phyloP scores from a whole-genome alignment of 2,797 vertebrate species.

The Falco peregrinus region DNA sequence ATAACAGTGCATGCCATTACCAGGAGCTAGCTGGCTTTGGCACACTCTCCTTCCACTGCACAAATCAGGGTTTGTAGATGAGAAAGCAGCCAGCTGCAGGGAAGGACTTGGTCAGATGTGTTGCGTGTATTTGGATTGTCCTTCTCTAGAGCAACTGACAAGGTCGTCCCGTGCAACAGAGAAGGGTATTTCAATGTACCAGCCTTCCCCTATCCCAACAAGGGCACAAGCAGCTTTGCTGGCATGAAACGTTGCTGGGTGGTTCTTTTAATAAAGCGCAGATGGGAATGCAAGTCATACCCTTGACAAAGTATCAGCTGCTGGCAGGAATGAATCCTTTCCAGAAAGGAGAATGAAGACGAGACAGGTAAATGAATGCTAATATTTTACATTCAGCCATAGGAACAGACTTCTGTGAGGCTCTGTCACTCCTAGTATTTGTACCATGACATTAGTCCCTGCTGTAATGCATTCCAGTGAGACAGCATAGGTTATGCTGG shows the following conservation, averaged over 20 bases:
- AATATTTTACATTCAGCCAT: neutral
- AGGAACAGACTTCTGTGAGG: neutral
- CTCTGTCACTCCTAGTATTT: neutral
- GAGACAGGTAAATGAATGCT: neutral
- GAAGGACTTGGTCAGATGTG: neutral
- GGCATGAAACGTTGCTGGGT: neutral
- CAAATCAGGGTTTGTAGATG: neutral
- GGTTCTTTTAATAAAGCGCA: neutral
- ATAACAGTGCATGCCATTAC: neutral
- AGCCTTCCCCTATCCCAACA: neutral
- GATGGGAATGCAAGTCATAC: neutral
- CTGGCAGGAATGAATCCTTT: neutral
- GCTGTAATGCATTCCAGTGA: neutral
- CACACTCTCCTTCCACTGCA: neutral
- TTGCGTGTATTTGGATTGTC: neutral
- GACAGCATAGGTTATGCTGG: neutral
- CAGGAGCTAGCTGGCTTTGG: neutral
- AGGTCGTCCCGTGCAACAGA: neutral
- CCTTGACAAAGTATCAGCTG: neutral
- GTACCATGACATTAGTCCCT: neutral
- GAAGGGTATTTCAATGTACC: neutral
- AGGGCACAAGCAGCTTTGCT: neutral
- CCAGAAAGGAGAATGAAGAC: neutral
- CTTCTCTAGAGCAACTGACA: neutral
- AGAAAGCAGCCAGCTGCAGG: neutral